Evolutionary conservation across 2,888 invertebrate species (phyloP), one percentile per base, ranked within the genome.

Genomic region (Nemoura dubitans): DNA sequence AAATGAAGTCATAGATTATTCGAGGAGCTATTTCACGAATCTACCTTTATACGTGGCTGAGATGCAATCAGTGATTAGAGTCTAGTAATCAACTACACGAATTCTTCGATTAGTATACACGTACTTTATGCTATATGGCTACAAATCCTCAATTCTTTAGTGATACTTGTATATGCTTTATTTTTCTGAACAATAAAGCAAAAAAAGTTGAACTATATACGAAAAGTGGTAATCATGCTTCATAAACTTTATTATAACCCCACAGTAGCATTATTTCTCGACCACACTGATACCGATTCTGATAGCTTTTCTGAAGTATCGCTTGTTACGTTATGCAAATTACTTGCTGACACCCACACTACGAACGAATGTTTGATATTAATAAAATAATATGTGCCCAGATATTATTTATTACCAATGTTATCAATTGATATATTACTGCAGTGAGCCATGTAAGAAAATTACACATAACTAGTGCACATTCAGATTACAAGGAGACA

Each of bases 381-480:
- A 59, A 59, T 59, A 59, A 59, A 59, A 59, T 59, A 21, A 59
- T 59, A 59, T 59, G 21, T 21, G 14, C 59, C 21, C 59, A 59
- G 59, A 7, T 21, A 16, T 59, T 59, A 59, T 59, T 59, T 59
- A 59, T 59, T 59, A 21, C 59, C 59, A 59, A 59, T 59, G 59
- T 59, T 59, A 59, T 59, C 59, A 59, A 59, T 59, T 59, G 59
- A 59, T 59, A 59, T 59, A 59, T 59, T 59, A 21, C 59, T 14
- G 59, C 2, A 2, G 16, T 59, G 21, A 59, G 16, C 6, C 59
- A 21, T 59, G 59, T 59, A 59, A 59, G 14, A 59, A 59, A 59
- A 59, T 59, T n/a, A n/a, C 59, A 21, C 59, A 59, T 59, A 59
- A 59, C 59, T 59, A 59, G 59, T 59, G 59, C 59, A 59, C 59